Base-by-base conservation (phyloP, 1,140 invertebrate species). In the Leptonema lineaticorne region DNA sequence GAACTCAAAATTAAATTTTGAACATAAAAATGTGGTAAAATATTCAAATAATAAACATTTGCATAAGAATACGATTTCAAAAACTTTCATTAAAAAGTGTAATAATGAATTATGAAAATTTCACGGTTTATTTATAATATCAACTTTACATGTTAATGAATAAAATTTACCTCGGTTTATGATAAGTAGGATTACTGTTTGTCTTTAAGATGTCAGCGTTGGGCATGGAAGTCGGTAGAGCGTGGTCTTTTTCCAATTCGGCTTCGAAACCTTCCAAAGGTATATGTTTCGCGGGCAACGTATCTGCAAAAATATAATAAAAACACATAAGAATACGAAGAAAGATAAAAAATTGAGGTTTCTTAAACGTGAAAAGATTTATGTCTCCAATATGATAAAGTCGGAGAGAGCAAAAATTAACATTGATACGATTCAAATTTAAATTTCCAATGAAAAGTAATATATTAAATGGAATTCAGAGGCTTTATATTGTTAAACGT, bases 161-260 rank as follows among this genome's bases (percentile, higher is more conserved):
- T 9, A 33, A 46, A 72, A 22, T 76, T 81, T 76, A 85, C 85
- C 79, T 80, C 26, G 87, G 87, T 78, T 89, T 89, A 66, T 87
- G 86, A 74, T 89, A 88, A 14, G 87, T 84, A 33, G 86, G 86
- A 75, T 89, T 88, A 76, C 86, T 87, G 76, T 88, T 88, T 70
- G 87, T 88, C 75, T 88, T 88, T 68, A 89, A 81, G 63, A 89
- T 89, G 76, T 89, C 87, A 1, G 87, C 87, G 72, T 88, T 88
- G 37, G 87, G 87, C 41, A 88, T 87, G n/a, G 86, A 87, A 63
- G 87, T 89, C 7, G 87, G 87, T 67, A 89, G 75, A 3, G 84
- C 87, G 76, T 89, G 87, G 76, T 89, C 87, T 71, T 85, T 80
- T 77, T 89, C 87, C 74, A 88, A 74, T 74, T 89, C 87, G 22